These are phyloP conservation scores for Bimastos eiseni DNA, from an alignment of 2,888 invertebrate species.

Conservation along the genomic window DNA sequence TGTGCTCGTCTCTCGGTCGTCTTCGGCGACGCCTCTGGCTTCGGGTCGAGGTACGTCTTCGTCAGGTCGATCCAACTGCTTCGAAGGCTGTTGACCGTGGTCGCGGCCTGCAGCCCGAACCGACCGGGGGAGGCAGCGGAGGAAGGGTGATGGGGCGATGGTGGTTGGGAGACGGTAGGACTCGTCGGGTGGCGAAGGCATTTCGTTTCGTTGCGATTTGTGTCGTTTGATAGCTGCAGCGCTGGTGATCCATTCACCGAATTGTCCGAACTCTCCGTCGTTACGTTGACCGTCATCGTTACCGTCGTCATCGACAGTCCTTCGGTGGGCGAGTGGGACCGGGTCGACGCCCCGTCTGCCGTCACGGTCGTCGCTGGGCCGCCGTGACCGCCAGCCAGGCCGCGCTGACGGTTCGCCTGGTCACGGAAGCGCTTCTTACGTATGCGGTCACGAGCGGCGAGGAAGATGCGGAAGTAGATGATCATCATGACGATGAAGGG, in stretches of 20 bases:
- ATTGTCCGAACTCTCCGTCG: constrained; percentile 15
- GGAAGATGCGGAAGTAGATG: constrained; percentile 94
- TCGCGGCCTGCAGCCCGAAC: not conserved
- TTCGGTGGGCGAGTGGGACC: constrained; percentile 28
- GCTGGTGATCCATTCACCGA: not conserved
- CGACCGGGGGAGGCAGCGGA: not conserved
- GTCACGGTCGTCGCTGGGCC: not conserved
- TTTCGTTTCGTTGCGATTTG: constrained; percentile 22
- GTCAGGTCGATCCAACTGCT: constrained; percentile 28
- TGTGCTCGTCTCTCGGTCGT: constrained; percentile 43
- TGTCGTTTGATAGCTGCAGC: not conserved
- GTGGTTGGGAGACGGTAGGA: not conserved
- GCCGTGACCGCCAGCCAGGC: not conserved
- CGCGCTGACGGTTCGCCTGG: not conserved
- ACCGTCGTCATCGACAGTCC: constrained; percentile 13
- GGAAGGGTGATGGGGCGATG: not conserved
- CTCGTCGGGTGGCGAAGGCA: not conserved
- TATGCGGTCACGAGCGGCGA: constrained; percentile 85
- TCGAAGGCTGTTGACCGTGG: not conserved
- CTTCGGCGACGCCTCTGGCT: constrained; percentile 19
- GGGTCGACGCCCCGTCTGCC: constrained; percentile 20
- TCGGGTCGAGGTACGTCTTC: constrained; percentile 7
- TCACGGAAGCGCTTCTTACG: constrained; percentile 64
- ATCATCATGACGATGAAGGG: constrained; percentile 90
- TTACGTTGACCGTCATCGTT: not conserved